Percentiles rank a stretch among this genome's conserved stretches.
These are phyloP conservation scores for Trochalopteron elliotii DNA, from an alignment of 2,113 vertebrate genomes.

Conservation along the genomic window DNA sequence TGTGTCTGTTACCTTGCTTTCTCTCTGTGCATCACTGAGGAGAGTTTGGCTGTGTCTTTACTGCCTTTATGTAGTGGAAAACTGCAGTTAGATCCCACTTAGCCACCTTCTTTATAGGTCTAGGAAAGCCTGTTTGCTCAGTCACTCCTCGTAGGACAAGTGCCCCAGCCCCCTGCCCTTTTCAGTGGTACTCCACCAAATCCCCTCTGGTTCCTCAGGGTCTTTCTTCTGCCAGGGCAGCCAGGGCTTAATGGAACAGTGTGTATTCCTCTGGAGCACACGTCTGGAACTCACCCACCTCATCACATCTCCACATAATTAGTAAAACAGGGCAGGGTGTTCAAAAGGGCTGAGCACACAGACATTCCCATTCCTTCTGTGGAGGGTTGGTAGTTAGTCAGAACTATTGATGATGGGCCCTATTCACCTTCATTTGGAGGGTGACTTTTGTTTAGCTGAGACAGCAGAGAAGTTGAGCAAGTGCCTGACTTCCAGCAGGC, in stretches of 20 bases:
- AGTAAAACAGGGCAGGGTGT: fast-evolving
- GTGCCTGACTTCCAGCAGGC: neutral
- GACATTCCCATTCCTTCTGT: neutral
- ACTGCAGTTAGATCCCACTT: neutral
- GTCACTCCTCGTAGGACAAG: neutral
- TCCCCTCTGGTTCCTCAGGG: neutral
- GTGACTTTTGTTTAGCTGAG: neutral
- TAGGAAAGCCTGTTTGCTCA: neutral
- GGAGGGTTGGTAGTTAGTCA: neutral
- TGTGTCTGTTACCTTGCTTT: neutral
- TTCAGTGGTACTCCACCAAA: neutral
- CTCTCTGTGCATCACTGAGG: neutral
- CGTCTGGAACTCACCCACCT: neutral
- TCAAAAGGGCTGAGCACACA: neutral
- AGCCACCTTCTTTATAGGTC: neutral
- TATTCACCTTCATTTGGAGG: neutral
- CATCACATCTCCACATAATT: fast-evolving
- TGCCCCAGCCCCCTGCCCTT: neutral
- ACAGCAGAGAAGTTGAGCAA: neutral
- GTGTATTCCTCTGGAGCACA: neutral
- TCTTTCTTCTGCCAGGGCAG: neutral
- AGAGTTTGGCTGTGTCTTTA: neutral
- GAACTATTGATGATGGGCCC: neutral
- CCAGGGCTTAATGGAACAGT: neutral
- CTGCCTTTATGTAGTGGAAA: neutral